Evolutionary conservation across 1,140 invertebrate genomes (phyloP).

Genomic region (Bombus confusus): DNA sequence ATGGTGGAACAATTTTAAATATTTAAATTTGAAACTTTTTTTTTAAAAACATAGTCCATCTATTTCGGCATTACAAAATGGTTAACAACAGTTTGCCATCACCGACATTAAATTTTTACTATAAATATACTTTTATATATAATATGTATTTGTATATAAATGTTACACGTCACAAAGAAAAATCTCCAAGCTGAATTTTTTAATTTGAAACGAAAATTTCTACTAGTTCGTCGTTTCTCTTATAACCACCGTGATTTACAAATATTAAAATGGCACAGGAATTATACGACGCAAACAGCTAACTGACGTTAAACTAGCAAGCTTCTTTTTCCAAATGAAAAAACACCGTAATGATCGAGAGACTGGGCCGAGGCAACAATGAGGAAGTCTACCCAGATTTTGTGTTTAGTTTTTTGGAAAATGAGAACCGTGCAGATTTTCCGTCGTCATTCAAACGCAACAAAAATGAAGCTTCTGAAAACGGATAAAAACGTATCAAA

Average conservation of each 20-base stretch:
- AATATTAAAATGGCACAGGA: neutral
- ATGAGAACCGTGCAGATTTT: neutral
- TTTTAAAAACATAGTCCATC: too few species aligned
- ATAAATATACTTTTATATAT: neutral
- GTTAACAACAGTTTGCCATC: neutral
- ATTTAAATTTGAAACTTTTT: neutral
- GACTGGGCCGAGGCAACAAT: conserved; percentile 16
- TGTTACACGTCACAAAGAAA: too few species aligned
- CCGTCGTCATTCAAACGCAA: neutral
- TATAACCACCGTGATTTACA: neutral
- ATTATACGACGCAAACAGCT: neutral
- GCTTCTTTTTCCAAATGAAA: conserved; percentile 11
- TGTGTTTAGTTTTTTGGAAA: conserved; percentile 16
- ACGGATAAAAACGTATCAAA: neutral
- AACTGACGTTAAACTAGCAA: conserved; percentile 4
- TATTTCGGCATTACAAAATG: neutral
- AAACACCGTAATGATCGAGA: conserved; percentile 14
- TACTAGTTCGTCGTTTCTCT: too few species aligned
- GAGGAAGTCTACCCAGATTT: neutral
- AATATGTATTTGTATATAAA: neutral
- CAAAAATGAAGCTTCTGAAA: neutral
- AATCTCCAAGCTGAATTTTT: neutral
- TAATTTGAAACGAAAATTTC: neutral
- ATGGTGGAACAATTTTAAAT: neutral
- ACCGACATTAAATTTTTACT: neutral